phyloP scores from a whole-genome alignment of 1,140 invertebrate genomes.

The Drosophila sechellia region DNA sequence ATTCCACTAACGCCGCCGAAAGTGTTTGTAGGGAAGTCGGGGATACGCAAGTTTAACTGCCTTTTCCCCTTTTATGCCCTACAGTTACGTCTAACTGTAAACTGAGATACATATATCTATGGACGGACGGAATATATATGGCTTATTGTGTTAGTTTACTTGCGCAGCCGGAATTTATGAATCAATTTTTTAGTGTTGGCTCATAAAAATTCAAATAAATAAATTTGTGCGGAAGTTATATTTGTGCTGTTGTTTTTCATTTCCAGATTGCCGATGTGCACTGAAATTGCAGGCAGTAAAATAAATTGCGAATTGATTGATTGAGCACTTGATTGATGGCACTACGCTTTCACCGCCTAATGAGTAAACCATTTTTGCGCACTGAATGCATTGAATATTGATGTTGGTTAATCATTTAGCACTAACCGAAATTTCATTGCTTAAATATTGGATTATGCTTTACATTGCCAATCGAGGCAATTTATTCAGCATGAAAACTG shows the following conservation, averaged over 20 bases:
- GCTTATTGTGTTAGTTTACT: conserved; percentile 49
- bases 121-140: conserved; percentile 1
- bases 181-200: conserved; percentile 37
- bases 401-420: conserved; percentile 22
- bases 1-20: conserved; percentile 32
- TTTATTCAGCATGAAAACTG: neutral
- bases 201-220: conserved; percentile 45
- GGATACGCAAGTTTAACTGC: conserved; percentile 30
- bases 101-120: conserved; percentile 21
- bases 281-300: conserved; percentile 55
- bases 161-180: conserved; percentile 39
- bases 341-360: conserved; percentile 32
- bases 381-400: conserved; percentile 23
- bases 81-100: conserved; percentile 45
- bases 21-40: conserved; percentile 23
- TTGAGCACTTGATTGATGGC: conserved; percentile 63
- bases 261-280: conserved; percentile 36
- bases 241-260: conserved; percentile 7
- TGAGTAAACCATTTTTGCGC: conserved; percentile 38
- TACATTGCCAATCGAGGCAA: neutral
- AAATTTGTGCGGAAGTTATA: conserved; percentile 22
- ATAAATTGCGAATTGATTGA: conserved; percentile 67
- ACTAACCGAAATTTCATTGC: neutral
- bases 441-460: neutral
- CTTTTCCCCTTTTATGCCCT: neutral